A percentile compares a stretch with the other conserved stretches of the same genome.
Evolutionary conservation across 37 sponge, comb jelly and placozoan genomes (phyloP).

Genomic region (Geodia barretti): DNA sequence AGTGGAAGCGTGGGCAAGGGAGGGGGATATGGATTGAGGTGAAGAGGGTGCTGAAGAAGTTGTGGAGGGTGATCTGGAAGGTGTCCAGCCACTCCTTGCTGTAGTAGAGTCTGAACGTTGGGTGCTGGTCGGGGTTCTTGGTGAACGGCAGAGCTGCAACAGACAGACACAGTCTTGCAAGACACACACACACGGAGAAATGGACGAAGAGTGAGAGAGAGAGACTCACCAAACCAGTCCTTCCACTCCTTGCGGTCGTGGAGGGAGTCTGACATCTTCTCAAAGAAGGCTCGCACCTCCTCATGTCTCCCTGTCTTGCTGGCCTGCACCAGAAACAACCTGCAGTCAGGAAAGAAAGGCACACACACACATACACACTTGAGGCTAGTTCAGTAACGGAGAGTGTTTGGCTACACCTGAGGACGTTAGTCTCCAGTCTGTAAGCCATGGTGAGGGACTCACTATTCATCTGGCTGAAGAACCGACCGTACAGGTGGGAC

Average conservation of each 20-base stretch:
- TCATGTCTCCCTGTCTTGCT: slow-evolving; percentile 61
- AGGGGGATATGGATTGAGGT: slow-evolving; percentile 77
- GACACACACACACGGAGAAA: neutral
- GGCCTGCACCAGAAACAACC: slow-evolving; percentile 78
- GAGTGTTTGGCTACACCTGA: slow-evolving; percentile 15
- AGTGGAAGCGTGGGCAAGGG: neutral
- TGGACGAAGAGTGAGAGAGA: neutral
- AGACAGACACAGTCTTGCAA: neutral
- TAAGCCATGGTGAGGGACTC: slow-evolving; percentile 54
- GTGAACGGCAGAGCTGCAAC: slow-evolving; percentile 80
- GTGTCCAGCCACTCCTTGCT: slow-evolving; percentile 84
- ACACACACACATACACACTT: neutral
- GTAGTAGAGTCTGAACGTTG: slow-evolving; percentile 82
- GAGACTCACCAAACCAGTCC: slow-evolving; percentile 91
- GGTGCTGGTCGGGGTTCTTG: slow-evolving; percentile 76
- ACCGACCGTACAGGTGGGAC: slow-evolving; percentile 66
- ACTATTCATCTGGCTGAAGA: slow-evolving; percentile 78
- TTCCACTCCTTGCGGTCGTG: slow-evolving; percentile 86
- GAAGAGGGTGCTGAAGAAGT: slow-evolving; percentile 92
- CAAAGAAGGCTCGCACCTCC: slow-evolving; percentile 82
- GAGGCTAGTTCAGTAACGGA: too few relatives aligned
- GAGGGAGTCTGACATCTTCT: slow-evolving; percentile 58
- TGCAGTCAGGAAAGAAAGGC: neutral
- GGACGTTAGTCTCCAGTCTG: slow-evolving; percentile 75
- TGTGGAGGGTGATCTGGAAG: slow-evolving; percentile 78